A percentile compares a stretch with the other conserved stretches of the same genome.
Evolutionary conservation across 2,113 vertebrate species (phyloP).

Genomic region (Todiramphus chloris): DNA sequence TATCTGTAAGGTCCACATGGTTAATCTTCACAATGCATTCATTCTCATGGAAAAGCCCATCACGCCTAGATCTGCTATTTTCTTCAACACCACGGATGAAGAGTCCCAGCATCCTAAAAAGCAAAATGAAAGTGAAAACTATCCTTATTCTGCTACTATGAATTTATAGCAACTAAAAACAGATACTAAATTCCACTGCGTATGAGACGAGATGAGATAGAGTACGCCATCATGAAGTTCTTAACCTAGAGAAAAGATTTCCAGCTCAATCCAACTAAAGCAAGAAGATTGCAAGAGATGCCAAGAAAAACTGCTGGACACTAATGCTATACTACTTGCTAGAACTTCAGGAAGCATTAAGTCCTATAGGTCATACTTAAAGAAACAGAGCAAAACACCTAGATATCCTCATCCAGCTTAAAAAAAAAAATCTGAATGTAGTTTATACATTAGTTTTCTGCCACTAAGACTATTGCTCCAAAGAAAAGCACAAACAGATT

Average conservation of each 20-base stretch:
- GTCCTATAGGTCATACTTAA: not conserved
- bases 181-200: not conserved
- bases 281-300: not conserved
- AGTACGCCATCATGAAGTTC: not conserved
- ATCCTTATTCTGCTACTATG: not conserved
- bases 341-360: not conserved
- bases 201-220: conserved; percentile 5
- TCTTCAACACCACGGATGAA: conserved; percentile 92
- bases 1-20: conserved; percentile 87
- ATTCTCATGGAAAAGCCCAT: conserved; percentile 89
- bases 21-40: conserved; percentile 96
- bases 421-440: not conserved
- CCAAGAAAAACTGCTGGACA: not conserved
- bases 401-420: not conserved
- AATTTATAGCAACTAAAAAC: conserved; percentile 2
- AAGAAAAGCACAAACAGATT: not conserved
- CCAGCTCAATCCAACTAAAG: not conserved
- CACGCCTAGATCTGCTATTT: conserved; percentile 88
- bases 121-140: not conserved
- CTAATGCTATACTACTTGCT: not conserved
- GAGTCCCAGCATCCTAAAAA: conserved; percentile 86
- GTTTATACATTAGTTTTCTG: not conserved
- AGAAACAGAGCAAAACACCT: not conserved
- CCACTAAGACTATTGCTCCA: not conserved
- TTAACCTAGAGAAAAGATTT: not conserved